Evolutionary conservation across 2,113 vertebrate genomes (phyloP).

Genomic region (Nansenia antarctica): DNA sequence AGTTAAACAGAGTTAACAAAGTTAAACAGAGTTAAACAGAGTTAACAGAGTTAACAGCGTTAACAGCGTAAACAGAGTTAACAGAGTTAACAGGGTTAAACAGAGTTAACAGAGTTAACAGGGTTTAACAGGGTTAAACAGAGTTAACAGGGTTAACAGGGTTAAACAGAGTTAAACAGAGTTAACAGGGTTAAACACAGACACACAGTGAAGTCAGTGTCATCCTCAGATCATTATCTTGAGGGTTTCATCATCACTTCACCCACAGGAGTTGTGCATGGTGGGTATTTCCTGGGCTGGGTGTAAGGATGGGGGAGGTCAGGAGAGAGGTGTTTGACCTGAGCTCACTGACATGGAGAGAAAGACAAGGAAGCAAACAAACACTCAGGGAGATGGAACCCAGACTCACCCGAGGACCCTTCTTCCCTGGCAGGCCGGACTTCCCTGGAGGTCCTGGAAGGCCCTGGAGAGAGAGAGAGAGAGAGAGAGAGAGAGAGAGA

Average conservation of each 20-base stretch:
- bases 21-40: not conserved
- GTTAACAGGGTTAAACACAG: slow-evolving; percentile 3
- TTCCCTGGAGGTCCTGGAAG: slow-evolving; percentile 88
- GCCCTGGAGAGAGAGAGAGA: slow-evolving; percentile 74
- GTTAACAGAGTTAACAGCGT: not conserved
- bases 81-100: not conserved
- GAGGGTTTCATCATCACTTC: not conserved
- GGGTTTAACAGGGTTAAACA: not conserved
- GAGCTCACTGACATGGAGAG: not conserved
- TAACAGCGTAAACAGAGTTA: too few relatives aligned
- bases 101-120: not conserved
- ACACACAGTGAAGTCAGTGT: slow-evolving; percentile 1
- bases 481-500: slow-evolving; percentile 5
- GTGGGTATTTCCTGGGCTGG: not conserved
- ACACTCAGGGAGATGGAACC: not conserved
- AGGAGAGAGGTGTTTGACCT: slow-evolving; percentile 2
- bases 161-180: not conserved
- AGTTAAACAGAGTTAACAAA: not conserved
- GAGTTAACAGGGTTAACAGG: too few relatives aligned
- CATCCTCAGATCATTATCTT: not conserved
- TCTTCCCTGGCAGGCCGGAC: slow-evolving; percentile 85
- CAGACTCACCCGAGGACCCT: slow-evolving; percentile 90
- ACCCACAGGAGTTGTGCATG: not conserved
- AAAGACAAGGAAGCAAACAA: not conserved
- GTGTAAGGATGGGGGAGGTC: not conserved